Conservation (phyloP, 2,888 invertebrate genomes). For the Hybos culiciformis region DNA sequence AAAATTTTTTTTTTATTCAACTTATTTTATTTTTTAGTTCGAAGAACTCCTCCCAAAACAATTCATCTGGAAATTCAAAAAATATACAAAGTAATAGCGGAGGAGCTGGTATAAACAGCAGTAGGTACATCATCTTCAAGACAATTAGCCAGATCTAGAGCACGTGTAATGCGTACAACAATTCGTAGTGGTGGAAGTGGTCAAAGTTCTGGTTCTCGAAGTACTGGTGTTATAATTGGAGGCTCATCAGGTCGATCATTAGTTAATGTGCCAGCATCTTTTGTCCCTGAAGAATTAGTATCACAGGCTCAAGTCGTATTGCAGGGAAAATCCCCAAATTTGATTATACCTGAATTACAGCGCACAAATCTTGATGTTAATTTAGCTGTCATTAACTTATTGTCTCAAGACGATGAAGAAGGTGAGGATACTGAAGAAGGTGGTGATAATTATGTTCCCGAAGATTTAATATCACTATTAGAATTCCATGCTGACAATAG, state of each 20-base stretch:
- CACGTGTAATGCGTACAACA: conserved; percentile 65
- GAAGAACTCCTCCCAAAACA: not conserved
- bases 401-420: conserved; percentile 97
- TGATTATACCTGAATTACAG: conserved; percentile 95
- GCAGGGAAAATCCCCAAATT: conserved; percentile 92
- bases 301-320: conserved; percentile 87
- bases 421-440: conserved; percentile 88
- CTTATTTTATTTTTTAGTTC: not conserved
- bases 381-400: conserved; percentile 94
- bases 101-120: conserved; percentile 36
- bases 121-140: conserved; percentile 42
- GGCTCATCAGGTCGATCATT: conserved; percentile 65
- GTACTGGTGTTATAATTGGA: conserved; percentile 82
- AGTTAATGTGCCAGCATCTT: conserved; percentile 85
- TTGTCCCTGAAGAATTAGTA: conserved; percentile 95
- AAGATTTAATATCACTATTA: conserved; percentile 91
- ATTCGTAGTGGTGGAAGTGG: conserved; percentile 29
- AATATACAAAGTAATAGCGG: conserved; percentile 19
- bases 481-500: conserved; percentile 75
- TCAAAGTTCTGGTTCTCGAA: conserved; percentile 40
- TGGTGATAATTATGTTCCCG: conserved; percentile 88
- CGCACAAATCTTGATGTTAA: conserved; percentile 97
- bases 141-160: conserved; percentile 71
- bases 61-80: conserved; percentile 24
- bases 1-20: too few relatives aligned